These are phyloP conservation scores for Triops longicaudatus DNA, from an alignment of 1,140 invertebrate genomes.

Conservation along the genomic window DNA sequence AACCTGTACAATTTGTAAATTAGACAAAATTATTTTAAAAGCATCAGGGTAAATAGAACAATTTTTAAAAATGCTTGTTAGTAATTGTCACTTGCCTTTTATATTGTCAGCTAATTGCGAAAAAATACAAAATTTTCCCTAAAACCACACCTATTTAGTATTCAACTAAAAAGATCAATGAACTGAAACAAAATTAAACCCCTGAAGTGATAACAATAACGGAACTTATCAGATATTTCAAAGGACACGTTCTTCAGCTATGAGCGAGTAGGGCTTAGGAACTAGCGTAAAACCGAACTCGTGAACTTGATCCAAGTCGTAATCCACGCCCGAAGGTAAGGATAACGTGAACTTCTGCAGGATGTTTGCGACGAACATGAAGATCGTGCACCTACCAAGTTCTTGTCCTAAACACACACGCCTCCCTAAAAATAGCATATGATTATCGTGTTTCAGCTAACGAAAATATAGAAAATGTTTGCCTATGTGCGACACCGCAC, in stretches of 20 bases:
- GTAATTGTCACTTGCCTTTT: too few relatives aligned
- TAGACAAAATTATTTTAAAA: too few relatives aligned
- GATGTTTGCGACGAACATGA: constrained; percentile 54
- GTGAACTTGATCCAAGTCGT: constrained; percentile 38
- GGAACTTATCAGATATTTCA: not conserved
- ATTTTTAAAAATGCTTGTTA: too few relatives aligned
- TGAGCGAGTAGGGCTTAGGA: constrained; percentile 49
- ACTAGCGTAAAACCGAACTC: constrained; percentile 59
- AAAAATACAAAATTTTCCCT: too few relatives aligned
- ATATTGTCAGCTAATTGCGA: too few relatives aligned
- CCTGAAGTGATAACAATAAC: not conserved
- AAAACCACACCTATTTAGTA: too few relatives aligned
- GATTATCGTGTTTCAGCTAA: constrained; percentile 12
- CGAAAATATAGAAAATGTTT: not conserved
- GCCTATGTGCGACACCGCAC: not conserved
- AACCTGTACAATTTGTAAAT: too few relatives aligned
- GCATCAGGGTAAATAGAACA: too few relatives aligned
- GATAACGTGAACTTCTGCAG: constrained; percentile 52
- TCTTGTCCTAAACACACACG: constrained; percentile 79
- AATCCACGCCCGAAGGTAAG: constrained; percentile 37
- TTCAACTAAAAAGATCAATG: too few relatives aligned
- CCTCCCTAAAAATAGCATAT: constrained; percentile 51
- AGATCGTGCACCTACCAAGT: constrained; percentile 63
- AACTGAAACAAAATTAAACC: not conserved
- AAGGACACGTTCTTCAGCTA: constrained; percentile 38